Conservation (phyloP, 1,140 invertebrate species). For the Holcopasites calliopsidis region DNA sequence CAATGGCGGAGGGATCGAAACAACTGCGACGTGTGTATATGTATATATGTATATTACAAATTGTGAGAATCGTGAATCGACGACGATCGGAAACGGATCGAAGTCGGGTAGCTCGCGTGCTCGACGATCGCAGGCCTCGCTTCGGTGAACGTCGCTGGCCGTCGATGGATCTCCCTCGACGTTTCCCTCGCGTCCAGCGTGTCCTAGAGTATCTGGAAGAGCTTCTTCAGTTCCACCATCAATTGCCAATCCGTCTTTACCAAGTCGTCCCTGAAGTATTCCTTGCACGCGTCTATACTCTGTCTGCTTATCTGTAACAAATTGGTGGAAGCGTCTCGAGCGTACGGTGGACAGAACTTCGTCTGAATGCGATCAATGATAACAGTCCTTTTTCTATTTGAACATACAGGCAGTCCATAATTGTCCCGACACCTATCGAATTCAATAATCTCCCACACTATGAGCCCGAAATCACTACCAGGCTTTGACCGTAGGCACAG, state of each 20-base stretch:
- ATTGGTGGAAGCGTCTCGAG: too few relatives aligned
- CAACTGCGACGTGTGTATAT: constrained; percentile 6
- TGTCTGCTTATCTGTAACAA: constrained; percentile 96
- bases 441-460: too few relatives aligned
- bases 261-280: constrained; percentile 99
- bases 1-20: constrained; percentile 29
- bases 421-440: too few relatives aligned
- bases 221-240: constrained; percentile 98
- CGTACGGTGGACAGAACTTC: too few relatives aligned
- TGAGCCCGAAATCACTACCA: too few relatives aligned
- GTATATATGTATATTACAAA: constrained; percentile 32
- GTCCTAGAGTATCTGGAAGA: constrained; percentile 96
- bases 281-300: constrained; percentile 99
- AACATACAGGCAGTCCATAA: too few relatives aligned
- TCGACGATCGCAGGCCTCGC: constrained; percentile 2
- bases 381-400: too few relatives aligned
- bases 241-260: constrained; percentile 98
- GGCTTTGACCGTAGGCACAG: too few relatives aligned
- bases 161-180: neutral
- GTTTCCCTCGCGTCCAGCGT: neutral
- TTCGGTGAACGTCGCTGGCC: neutral
- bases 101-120: neutral
- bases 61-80: neutral
- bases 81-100: constrained; percentile 5
- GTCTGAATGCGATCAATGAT: too few relatives aligned